Evolutionary conservation across 2,888 invertebrate genomes (phyloP), one percentile per base, ranked within the genome.

Genomic region (Platycnemis pennipes): DNA sequence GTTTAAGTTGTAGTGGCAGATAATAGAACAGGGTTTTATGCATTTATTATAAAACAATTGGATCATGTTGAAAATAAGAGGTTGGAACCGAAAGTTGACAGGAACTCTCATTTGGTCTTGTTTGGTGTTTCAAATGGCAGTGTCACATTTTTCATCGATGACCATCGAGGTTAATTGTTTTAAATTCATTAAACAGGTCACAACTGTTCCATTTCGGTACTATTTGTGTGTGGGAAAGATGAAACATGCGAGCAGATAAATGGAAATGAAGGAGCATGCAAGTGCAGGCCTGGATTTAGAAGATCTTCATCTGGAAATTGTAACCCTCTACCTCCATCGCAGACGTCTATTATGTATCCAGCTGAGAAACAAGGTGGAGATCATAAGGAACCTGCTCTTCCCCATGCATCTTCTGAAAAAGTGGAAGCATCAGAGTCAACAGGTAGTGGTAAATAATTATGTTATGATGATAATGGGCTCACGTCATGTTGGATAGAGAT

Each of bases 211-310:
- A 56, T 91, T 44, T 63, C 91, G 16, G 5, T 11, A 44, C 69
- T 91, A 44, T 91, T 91, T 63, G 2, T 13, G 11, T 91, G 91
- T 69, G 91, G 91, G 11, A 91, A 45, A 69, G 91, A 91, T 91
- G 91, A 91, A n/a, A 63, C 91, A 26, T 91, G 91, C n/a, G 44
- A 63, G 44, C 91, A 91, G 69, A 69, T 37, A 19, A 63, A 44
- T 63, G 77, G 37, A 4, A 13, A 31, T 1, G 13, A 77, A 13
- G 91, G 91, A 56, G 42, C 44, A 5, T 91, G 91, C 44, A 91
- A 63, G 44, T 91, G 91, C 63, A 63, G 91, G 44, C 91, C 91
- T 22, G 91, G 91, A 44, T 91, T 69, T n/a, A 56, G 63, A 63
- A 42, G 63, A 91, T 19, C 63, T 19, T 11, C 63, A 1, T 22